Conservation (phyloP, 2,113 vertebrate genomes). For the Columbina picui region DNA sequence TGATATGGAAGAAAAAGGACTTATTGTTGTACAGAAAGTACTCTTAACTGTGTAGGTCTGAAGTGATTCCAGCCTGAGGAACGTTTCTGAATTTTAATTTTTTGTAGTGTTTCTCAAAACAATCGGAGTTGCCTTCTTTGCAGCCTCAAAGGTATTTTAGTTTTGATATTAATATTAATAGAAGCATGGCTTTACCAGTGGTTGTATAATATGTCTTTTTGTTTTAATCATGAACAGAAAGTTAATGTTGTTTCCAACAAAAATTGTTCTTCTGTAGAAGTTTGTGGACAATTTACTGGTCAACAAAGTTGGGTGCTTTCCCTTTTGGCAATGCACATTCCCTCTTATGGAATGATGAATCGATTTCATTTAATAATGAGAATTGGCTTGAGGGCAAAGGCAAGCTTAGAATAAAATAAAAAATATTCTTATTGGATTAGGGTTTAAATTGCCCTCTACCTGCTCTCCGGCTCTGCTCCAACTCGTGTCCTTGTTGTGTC, state of each 20-base stretch:
- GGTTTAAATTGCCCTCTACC: background rate
- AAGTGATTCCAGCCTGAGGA: conserved; percentile 28
- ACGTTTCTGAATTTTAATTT: conserved; percentile 45
- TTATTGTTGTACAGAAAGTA: background rate
- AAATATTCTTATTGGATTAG: background rate
- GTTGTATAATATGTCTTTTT: background rate
- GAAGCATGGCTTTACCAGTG: background rate
- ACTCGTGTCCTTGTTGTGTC: background rate
- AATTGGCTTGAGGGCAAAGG: conserved; percentile 1
- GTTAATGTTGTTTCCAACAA: background rate
- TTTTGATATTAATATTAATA: background rate
- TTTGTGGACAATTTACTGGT: background rate
- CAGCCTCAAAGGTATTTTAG: background rate
- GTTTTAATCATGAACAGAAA: background rate
- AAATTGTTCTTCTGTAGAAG: background rate
- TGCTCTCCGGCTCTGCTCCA: background rate
- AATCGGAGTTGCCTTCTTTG: conserved; percentile 29
- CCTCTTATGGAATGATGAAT: conserved; percentile 18
- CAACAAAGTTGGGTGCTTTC: background rate
- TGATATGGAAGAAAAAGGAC: background rate
- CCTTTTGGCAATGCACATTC: background rate
- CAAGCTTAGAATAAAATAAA: background rate
- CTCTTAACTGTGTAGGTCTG: background rate
- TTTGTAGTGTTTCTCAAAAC: background rate
- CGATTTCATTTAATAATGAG: conserved; percentile 39